Evolutionary conservation across 2,113 vertebrate genomes (phyloP).

Genomic region (Pomatostomus ruficeps): DNA sequence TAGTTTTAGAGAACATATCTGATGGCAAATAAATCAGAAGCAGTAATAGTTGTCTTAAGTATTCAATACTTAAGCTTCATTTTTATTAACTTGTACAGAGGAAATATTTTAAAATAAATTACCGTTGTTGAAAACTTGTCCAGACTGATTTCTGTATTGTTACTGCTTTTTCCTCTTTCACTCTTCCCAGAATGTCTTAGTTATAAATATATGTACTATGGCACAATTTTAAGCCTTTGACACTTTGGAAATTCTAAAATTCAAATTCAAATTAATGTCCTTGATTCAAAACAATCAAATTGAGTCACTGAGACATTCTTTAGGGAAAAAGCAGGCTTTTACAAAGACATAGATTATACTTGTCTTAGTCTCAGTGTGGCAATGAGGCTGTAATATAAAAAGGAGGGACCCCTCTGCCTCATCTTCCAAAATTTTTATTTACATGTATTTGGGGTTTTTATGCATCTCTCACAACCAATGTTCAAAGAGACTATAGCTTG

Average conservation of each 20-base stretch:
- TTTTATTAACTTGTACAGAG: neutral
- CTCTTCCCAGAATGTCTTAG: neutral
- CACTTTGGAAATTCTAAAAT: neutral
- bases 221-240: neutral
- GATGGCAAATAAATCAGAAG: neutral
- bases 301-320: neutral
- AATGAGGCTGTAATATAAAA: neutral
- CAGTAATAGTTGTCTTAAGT: neutral
- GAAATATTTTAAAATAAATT: neutral
- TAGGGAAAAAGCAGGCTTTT: neutral
- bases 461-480: neutral
- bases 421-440: neutral
- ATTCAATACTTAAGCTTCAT: neutral
- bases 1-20: neutral
- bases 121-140: neutral
- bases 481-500: neutral
- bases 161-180: neutral
- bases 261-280: neutral
- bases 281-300: neutral
- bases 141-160: neutral
- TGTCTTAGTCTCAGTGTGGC: neutral
- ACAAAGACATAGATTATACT: neutral
- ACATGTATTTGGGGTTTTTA: neutral
- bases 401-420: neutral
- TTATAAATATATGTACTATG: neutral